These are phyloP conservation scores for Lysandra coridon DNA, from an alignment of 2,888 invertebrate genomes.

Conservation along the genomic window DNA sequence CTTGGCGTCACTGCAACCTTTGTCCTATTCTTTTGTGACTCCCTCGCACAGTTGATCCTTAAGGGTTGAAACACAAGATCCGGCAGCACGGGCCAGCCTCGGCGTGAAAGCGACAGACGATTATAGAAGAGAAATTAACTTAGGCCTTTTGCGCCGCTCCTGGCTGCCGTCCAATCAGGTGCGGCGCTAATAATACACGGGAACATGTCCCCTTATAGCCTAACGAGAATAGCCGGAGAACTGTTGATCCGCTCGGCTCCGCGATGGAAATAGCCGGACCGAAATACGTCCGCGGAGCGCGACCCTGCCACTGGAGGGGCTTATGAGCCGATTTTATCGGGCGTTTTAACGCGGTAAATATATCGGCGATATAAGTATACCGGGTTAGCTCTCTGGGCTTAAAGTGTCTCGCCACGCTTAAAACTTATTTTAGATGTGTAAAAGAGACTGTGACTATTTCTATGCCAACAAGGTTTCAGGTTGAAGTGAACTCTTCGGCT, in stretches of 20 bases:
- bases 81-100: neutral
- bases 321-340: neutral
- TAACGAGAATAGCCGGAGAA: constrained; percentile 69
- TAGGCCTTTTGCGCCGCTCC: constrained; percentile 39
- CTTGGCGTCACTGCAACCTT: no score
- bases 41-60: no score
- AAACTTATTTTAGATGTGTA: no score
- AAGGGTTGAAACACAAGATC: neutral
- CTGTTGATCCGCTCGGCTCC: constrained; percentile 36
- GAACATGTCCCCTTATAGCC: constrained; percentile 66
- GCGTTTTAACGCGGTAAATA: neutral
- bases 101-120: neutral
- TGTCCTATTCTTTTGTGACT: no score
- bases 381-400: neutral
- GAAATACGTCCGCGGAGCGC: constrained; percentile 10
- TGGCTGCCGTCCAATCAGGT: constrained; percentile 73
- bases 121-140: neutral
- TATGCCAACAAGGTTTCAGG: no score
- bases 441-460: no score
- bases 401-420: no score
- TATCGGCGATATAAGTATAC: neutral
- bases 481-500: no score
- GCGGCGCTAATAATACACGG: constrained; percentile 71
- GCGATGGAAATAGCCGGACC: constrained; percentile 27
- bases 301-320: constrained; percentile 19